Evolutionary conservation across 2,113 vertebrate genomes (phyloP).

Genomic region (Nothoprocta pentlandii): DNA sequence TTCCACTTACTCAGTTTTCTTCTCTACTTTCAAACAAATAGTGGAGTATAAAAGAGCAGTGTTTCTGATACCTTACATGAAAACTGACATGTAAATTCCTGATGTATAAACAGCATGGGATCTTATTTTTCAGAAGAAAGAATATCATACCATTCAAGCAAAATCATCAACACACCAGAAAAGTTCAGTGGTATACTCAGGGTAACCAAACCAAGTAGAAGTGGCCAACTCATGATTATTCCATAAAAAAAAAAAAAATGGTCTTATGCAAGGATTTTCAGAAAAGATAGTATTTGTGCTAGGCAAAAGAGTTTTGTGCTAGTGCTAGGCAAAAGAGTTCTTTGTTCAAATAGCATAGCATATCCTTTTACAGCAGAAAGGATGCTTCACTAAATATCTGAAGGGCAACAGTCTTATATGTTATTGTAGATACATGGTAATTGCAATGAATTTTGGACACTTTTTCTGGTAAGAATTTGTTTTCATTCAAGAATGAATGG

Average conservation of each 20-base stretch:
- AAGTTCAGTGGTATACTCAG: neutral
- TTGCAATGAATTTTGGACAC: neutral
- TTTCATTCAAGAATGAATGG: neutral
- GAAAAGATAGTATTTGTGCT: neutral
- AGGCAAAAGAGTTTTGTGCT: neutral
- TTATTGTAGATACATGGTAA: neutral
- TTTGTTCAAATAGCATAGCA: neutral
- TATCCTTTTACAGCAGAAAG: neutral
- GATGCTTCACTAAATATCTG: neutral
- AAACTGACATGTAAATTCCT: neutral
- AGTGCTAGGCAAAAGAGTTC: neutral
- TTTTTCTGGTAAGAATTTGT: neutral
- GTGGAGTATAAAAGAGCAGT: neutral
- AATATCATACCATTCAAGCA: neutral
- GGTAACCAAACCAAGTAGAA: neutral
- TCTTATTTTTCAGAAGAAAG: neutral
- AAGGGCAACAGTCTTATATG: neutral
- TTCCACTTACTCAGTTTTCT: neutral
- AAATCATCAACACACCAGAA: neutral
- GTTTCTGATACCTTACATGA: neutral
- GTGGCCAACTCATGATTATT: neutral
- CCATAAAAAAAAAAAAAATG: neutral
- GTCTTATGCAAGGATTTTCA: neutral
- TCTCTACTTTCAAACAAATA: accelerated
- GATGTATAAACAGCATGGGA: neutral